These are phyloP conservation scores for Rotaria magnacalcarata DNA, from an alignment of 2,888 invertebrate genomes.

Conservation along the genomic window DNA sequence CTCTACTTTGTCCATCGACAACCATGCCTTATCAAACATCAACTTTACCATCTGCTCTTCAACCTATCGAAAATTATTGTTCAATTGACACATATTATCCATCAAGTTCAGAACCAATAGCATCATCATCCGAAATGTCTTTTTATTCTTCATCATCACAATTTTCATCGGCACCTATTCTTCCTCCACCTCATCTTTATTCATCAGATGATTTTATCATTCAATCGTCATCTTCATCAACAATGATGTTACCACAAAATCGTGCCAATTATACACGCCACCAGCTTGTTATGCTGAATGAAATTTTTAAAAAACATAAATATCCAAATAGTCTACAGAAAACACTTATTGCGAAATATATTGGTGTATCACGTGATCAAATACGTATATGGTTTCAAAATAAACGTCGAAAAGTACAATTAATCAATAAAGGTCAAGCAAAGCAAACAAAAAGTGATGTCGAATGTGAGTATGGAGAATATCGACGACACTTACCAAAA, in stretches of 20 bases:
- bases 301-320: slow-evolving; percentile 53
- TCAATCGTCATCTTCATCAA: neutral
- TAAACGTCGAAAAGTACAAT: slow-evolving; percentile 53
- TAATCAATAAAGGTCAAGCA: slow-evolving; percentile 44
- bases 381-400: slow-evolving; percentile 59
- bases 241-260: slow-evolving; percentile 47
- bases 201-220: neutral
- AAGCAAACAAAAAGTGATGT: slow-evolving; percentile 27
- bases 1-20: slow-evolving; percentile 10
- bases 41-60: neutral
- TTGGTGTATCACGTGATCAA: slow-evolving; percentile 56
- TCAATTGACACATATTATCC: neutral
- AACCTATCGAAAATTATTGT: slow-evolving; percentile 11
- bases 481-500: slow-evolving; percentile 30
- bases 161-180: neutral
- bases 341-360: slow-evolving; percentile 55
- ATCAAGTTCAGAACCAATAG: neutral
- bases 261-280: slow-evolving; percentile 56
- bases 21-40: neutral
- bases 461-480: slow-evolving; percentile 19
- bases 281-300: slow-evolving; percentile 56
- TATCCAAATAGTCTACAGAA: slow-evolving; percentile 58
- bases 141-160: neutral
- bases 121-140: neutral
- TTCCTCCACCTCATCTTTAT: neutral